Evolutionary conservation across 2,888 invertebrate species (phyloP).

Genomic region (Parthenolecanium corni): DNA sequence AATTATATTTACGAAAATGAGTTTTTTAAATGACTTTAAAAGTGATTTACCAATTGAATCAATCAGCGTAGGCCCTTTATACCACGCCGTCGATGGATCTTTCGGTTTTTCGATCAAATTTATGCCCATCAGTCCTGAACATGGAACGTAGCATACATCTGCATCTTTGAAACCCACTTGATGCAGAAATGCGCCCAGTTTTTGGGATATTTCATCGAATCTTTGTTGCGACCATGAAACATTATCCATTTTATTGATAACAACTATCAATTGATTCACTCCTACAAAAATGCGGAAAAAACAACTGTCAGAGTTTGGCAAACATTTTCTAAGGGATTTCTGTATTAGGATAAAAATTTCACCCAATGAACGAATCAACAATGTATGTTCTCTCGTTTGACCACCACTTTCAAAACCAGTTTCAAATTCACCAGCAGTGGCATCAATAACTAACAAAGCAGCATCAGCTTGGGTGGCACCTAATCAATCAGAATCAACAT

Average conservation of each 20-base stretch:
- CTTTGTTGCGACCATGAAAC: constrained; percentile 83
- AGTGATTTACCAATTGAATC: constrained; percentile 62
- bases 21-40: background rate
- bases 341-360: constrained; percentile 26
- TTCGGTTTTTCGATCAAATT: constrained; percentile 64
- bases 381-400: constrained; percentile 93
- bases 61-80: constrained; percentile 70
- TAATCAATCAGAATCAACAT: constrained; percentile 10
- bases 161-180: constrained; percentile 83
- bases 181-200: constrained; percentile 69
- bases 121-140: constrained; percentile 91
- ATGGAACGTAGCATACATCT: constrained; percentile 82
- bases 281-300: constrained; percentile 46
- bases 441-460: constrained; percentile 90
- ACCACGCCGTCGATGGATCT: constrained; percentile 47
- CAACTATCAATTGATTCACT: constrained; percentile 85
- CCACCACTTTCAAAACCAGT: constrained; percentile 97
- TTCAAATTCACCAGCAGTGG: constrained; percentile 94
- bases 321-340: constrained; percentile 6
- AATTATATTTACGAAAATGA: background rate
- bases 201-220: constrained; percentile 76
- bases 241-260: constrained; percentile 95
- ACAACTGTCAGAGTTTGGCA: background rate
- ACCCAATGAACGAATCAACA: constrained; percentile 72
- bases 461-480: constrained; percentile 98